Evolutionary conservation across 2,888 invertebrate genomes (phyloP).

Genomic region (Leptopterna dolabrata): DNA sequence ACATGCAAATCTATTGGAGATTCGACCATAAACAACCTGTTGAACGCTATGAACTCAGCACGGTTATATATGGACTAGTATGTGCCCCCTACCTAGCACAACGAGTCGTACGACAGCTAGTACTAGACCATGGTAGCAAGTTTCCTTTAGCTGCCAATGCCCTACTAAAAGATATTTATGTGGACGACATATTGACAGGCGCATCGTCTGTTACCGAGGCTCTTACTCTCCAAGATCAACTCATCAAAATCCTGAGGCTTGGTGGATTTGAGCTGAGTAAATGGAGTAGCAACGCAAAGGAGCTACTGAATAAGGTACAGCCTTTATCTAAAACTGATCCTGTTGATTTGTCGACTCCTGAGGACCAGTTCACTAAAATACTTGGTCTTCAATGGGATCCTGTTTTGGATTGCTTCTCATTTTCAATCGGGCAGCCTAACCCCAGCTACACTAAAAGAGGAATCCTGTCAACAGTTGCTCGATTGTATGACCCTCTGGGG

Average conservation of each 20-base stretch:
- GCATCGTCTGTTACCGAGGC: conserved; percentile 59
- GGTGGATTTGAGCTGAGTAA: conserved; percentile 61
- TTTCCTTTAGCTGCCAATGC: conserved; percentile 58
- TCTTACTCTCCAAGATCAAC: conserved; percentile 54
- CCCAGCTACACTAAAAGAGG: conserved; percentile 32
- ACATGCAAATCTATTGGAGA: conserved; percentile 31
- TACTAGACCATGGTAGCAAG: conserved; percentile 53
- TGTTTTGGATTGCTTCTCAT: neutral
- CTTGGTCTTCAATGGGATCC: conserved; percentile 48
- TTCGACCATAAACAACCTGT: neutral
- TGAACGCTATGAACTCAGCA: neutral
- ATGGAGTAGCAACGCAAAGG: conserved; percentile 59
- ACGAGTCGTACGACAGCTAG: neutral
- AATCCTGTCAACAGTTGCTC: conserved; percentile 37
- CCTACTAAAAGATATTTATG: conserved; percentile 60
- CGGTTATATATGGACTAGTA: conserved; percentile 38
- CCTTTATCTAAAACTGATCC: neutral
- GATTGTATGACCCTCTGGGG: conserved; percentile 43
- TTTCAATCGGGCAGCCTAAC: no score
- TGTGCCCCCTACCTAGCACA: no score
- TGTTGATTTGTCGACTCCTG: conserved; percentile 15
- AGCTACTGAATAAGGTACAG: neutral
- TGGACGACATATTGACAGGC: conserved; percentile 63
- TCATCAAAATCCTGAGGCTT: conserved; percentile 52
- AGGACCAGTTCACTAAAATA: conserved; percentile 25